phyloP scores from a whole-genome alignment of 2,888 invertebrate genomes.

The Sesia bembeciformis region DNA sequence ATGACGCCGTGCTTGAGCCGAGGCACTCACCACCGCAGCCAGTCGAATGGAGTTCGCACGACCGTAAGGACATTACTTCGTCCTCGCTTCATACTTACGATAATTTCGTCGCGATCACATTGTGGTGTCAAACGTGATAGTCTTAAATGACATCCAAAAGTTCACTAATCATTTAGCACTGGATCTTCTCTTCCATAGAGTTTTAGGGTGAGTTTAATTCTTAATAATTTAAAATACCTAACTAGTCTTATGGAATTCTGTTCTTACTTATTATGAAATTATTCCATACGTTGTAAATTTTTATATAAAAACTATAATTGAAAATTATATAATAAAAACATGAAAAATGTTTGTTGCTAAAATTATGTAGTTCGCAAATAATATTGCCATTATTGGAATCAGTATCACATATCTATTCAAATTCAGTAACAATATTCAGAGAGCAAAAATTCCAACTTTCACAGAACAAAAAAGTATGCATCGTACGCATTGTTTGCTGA shows the following conservation, averaged over 20 bases:
- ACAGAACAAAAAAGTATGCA: conserved; percentile 33
- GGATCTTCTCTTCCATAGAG: neutral
- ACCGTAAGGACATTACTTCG: conserved; percentile 31
- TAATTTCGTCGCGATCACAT: conserved; percentile 22
- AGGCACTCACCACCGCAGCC: conserved; percentile 25
- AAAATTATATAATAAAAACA: too few species aligned
- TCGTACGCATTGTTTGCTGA: neutral
- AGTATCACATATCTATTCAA: too few species aligned
- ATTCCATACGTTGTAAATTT: too few species aligned
- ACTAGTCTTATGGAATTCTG: too few species aligned
- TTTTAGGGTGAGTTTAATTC: neutral
- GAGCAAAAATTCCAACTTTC: conserved; percentile 39
- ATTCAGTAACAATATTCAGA: neutral
- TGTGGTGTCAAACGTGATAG: conserved; percentile 19
- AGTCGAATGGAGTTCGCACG: conserved; percentile 50
- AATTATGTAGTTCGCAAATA: neutral
- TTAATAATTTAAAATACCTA: too few species aligned
- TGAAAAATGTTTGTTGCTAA: too few species aligned
- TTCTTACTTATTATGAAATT: too few species aligned
- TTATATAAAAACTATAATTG: too few species aligned
- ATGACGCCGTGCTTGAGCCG: conserved; percentile 41
- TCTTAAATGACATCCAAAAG: conserved; percentile 36
- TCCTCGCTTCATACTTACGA: conserved; percentile 10
- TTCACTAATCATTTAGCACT: conserved; percentile 16
- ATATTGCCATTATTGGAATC: neutral